Conservation (phyloP, 2,888 invertebrate species). For the Charanyca ferruginea region DNA sequence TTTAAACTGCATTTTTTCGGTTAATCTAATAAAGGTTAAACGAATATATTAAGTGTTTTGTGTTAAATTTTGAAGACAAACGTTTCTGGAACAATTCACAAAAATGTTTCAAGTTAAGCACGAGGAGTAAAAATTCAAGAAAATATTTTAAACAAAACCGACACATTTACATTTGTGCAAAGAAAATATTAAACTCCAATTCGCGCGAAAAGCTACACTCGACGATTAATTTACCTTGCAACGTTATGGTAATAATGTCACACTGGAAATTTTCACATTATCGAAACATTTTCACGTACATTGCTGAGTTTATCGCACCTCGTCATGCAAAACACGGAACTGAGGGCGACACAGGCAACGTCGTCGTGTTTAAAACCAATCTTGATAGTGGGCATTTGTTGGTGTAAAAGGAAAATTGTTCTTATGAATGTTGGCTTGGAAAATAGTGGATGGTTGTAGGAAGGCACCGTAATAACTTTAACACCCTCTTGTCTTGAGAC, state of each 20-base stretch:
- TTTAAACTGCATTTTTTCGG: no score
- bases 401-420: conserved; percentile 55
- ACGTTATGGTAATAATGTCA: conserved; percentile 66
- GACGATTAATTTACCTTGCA: conserved; percentile 62
- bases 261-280: conserved; percentile 73
- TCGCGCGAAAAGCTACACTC: conserved; percentile 47
- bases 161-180: conserved; percentile 17
- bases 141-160: background rate
- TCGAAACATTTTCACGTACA: conserved; percentile 69
- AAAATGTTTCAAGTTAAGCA: background rate
- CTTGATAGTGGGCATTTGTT: conserved; percentile 59
- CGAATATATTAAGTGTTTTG: no score
- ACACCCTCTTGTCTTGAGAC: background rate
- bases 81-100: no score
- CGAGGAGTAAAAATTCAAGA: background rate
- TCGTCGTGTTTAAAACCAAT: conserved; percentile 53
- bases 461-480: background rate
- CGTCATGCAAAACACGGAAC: conserved; percentile 64
- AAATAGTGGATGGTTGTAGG: conserved; percentile 31
- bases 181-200: conserved; percentile 38
- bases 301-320: conserved; percentile 64
- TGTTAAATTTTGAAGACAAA: no score
- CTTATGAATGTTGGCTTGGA: conserved; percentile 48
- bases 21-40: no score
- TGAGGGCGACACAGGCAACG: conserved; percentile 45